Conservation (phyloP, 2,113 vertebrate genomes). For the Hemiscyllium ocellatum region DNA sequence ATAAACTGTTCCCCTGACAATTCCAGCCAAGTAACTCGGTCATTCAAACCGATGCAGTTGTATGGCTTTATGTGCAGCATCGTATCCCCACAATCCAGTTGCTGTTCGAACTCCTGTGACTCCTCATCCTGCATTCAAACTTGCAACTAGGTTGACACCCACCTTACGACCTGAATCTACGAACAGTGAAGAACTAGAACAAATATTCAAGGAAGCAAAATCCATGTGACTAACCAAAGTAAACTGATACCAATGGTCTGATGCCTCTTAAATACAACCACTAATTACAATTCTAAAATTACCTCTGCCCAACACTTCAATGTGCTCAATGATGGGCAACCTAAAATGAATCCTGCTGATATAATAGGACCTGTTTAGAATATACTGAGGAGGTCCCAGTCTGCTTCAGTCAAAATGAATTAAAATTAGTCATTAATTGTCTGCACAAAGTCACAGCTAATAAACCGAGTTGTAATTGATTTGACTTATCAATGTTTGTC, state of each 20-base stretch:
- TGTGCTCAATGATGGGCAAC: background rate
- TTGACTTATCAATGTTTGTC: background rate
- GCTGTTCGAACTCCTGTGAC: background rate
- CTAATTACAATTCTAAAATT: background rate
- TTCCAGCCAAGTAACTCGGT: background rate
- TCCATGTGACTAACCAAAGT: background rate
- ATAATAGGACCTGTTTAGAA: background rate
- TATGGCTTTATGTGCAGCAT: background rate
- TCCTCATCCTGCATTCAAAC: background rate
- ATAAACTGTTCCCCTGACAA: background rate
- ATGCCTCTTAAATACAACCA: background rate
- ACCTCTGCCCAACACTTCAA: background rate
- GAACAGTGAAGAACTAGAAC: background rate
- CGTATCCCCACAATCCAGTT: background rate
- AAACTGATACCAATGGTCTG: background rate
- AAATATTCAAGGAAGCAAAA: background rate
- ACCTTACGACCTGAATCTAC: background rate
- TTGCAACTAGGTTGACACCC: background rate
- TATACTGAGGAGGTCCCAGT: background rate
- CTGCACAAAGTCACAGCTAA: background rate
- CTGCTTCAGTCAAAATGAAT: background rate
- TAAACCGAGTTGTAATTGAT: background rate
- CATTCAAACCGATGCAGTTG: background rate
- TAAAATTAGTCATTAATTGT: background rate
- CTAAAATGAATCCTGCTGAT: background rate